Evolutionary conservation across 2,888 invertebrate genomes (phyloP), one percentile per base, ranked within the genome.

Genomic region (Caenorhabditis sulstoni): DNA sequence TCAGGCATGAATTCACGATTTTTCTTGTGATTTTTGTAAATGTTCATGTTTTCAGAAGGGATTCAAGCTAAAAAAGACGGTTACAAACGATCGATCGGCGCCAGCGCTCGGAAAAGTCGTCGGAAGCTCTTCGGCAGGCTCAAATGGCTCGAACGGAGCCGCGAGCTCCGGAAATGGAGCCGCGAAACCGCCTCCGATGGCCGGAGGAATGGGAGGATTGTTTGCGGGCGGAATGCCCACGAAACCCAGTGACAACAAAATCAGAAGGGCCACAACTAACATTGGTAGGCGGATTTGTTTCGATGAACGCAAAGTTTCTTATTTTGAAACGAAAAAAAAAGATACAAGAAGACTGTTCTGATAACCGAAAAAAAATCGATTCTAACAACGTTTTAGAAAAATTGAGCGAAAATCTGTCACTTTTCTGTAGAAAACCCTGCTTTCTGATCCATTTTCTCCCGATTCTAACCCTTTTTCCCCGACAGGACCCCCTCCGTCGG

Each of bases 181-280:
- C 12, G 64, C 44, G 4, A 70, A 67, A 62, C 62, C 78, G 23
- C 47, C 70, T 16, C 59, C 52, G 52, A 23, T 57, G 18, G 45
- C 76, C 7, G 78, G 74, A 12, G 84, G 81, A 0, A 35, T 82
- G 14, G 88, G 89, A 16, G 88, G 85, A n/a, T 76, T 89, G n/a
- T 89, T 89, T 57, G 87, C 87, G 1, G 86, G 86, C 71, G 89
- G 89, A 49, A 20, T 89, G 45, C 89, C 89, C 7, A 47, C 78
- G 9, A 89, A 86, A 55, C 89, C 89, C 4, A 89, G 89, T 76
- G 89, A 88, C 16, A 84, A 84, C 50, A 88, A 85, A 70, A 82
- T 81, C 39, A 74, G 77, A 58, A 52, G 67, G 71, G 62, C 81
- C 23, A 55, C 78, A n/a, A 76, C 79, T 11, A 73, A 71, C 52